Percentiles rank a stretch among this genome's conserved stretches.
phyloP scores from a whole-genome alignment of 2,113 vertebrate species.

The Thunnus maccoyii region DNA sequence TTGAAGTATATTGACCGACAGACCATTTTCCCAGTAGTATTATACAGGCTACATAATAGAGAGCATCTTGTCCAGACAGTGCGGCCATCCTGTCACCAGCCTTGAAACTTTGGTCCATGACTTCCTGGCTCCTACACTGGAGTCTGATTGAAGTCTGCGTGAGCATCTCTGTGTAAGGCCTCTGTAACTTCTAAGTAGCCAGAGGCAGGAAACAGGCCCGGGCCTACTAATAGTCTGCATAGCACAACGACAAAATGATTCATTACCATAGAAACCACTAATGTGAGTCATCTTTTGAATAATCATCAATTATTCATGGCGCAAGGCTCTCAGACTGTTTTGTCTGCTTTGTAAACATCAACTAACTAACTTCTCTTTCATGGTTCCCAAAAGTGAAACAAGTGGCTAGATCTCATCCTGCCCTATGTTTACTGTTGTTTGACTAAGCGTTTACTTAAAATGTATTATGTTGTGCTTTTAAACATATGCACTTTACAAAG shows the following conservation, averaged over 20 bases:
- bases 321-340: constrained; percentile 71
- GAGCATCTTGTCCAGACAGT: constrained; percentile 21
- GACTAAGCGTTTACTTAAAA: constrained; percentile 31
- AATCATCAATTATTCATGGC: constrained; percentile 80
- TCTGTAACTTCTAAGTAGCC: constrained; percentile 37
- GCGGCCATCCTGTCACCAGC: constrained; percentile 38
- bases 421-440: constrained; percentile 58
- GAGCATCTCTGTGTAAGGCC: constrained; percentile 34
- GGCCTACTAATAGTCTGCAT: constrained; percentile 63
- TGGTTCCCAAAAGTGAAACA: constrained; percentile 60
- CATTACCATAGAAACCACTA: constrained; percentile 77
- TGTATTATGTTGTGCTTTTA: constrained; percentile 23
- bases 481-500: constrained; percentile 32
- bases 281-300: constrained; percentile 84
- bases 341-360: constrained; percentile 76
- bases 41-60: constrained; percentile 3
- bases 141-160: constrained; percentile 36
- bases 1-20: neutral
- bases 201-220: constrained; percentile 41
- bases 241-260: constrained; percentile 71
- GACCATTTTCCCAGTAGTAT: neutral
- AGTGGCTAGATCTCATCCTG: constrained; percentile 67
- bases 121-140: neutral
- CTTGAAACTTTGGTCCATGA: constrained; percentile 10
- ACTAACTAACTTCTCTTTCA: constrained; percentile 65